phyloP scores from a whole-genome alignment of 2,888 invertebrate genomes.

The Tenthredo livida region DNA sequence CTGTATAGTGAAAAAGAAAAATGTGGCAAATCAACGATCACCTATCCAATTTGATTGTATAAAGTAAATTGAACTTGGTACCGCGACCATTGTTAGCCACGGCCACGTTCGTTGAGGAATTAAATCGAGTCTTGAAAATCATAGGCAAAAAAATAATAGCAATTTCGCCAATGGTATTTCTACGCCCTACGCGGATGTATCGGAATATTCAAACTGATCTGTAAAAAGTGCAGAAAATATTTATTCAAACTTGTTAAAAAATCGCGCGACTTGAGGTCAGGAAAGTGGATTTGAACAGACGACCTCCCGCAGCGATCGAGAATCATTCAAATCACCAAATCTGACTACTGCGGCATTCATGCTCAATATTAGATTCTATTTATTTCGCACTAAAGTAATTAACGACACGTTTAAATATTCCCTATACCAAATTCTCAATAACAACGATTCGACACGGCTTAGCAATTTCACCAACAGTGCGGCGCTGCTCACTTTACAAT shows the following conservation, averaged over 20 bases:
- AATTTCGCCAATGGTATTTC: neutral
- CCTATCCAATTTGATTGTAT: slow-evolving; percentile 3
- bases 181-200: slow-evolving; percentile 3
- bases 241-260: neutral
- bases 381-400: slow-evolving; percentile 23
- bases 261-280: neutral
- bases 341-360: neutral
- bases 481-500: slow-evolving; percentile 78
- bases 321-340: neutral
- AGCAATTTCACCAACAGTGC: slow-evolving; percentile 65
- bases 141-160: neutral
- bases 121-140: slow-evolving; percentile 61
- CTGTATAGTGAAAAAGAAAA: neutral
- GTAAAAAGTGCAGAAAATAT: neutral
- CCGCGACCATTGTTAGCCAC: neutral
- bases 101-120: neutral
- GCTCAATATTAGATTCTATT: neutral
- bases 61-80: slow-evolving; percentile 16
- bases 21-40: neutral
- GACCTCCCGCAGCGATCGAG: neutral
- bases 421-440: slow-evolving; percentile 72
- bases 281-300: neutral
- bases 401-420: slow-evolving; percentile 40
- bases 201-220: neutral
- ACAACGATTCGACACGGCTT: slow-evolving; percentile 77